phyloP scores from a whole-genome alignment of 2,888 invertebrate genomes.

The Sericinus montela region DNA sequence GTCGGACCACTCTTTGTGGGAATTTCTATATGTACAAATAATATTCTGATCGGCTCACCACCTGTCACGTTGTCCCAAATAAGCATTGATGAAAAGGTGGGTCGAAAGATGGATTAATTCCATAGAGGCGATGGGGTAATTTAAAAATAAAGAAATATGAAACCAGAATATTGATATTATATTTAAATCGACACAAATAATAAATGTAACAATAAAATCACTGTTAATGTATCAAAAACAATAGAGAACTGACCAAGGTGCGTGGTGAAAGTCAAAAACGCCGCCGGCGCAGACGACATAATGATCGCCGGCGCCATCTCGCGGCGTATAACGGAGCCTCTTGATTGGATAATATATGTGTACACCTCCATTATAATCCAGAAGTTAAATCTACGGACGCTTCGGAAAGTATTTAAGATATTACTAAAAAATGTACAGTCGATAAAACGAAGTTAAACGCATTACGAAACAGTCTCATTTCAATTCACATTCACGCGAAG shows the following conservation, averaged over 20 bases:
- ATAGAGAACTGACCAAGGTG: neutral
- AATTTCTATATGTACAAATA: too few species aligned
- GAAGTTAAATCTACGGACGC: slow-evolving; percentile 20
- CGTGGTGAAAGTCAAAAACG: slow-evolving; percentile 22
- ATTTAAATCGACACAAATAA: too few species aligned
- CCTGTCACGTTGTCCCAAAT: too few species aligned
- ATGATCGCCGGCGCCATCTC: slow-evolving; percentile 59
- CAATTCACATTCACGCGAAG: slow-evolving; percentile 1
- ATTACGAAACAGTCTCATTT: too few species aligned
- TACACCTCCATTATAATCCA: slow-evolving; percentile 48
- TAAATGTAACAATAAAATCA: neutral
- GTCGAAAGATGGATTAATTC: too few species aligned
- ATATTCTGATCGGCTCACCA: too few species aligned
- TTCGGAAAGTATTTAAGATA: neutral
- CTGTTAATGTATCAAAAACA: slow-evolving; percentile 31
- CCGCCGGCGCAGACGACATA: slow-evolving; percentile 52
- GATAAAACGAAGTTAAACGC: neutral
- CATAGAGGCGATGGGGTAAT: too few species aligned
- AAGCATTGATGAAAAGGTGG: too few species aligned
- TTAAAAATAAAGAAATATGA: too few species aligned
- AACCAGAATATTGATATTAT: too few species aligned
- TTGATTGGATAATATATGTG: slow-evolving; percentile 68
- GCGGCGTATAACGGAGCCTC: slow-evolving; percentile 49
- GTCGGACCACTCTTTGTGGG: too few species aligned
- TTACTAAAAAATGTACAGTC: neutral